Percentiles rank a stretch among this genome's conserved stretches.
phyloP scores from a whole-genome alignment of 2,888 invertebrate species.

The Tachina fera region DNA sequence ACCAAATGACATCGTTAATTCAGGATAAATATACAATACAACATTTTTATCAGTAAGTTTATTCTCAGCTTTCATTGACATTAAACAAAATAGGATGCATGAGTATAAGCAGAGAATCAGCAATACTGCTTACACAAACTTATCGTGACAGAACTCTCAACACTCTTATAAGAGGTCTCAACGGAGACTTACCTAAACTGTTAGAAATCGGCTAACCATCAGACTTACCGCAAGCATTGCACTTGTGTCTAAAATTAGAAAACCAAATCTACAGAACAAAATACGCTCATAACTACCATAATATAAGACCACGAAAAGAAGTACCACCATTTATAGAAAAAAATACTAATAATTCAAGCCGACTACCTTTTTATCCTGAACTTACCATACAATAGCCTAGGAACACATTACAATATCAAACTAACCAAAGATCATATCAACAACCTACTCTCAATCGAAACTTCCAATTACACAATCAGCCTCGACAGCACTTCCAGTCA shows the following conservation, averaged over 20 bases:
- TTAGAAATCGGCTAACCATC: neutral
- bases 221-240: no score
- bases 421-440: neutral
- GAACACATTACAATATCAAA: neutral
- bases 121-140: neutral
- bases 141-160: neutral
- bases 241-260: no score
- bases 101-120: neutral
- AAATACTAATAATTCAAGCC: no score
- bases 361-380: no score
- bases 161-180: slow-evolving; percentile 6
- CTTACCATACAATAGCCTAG: no score
- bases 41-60: neutral
- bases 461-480: neutral
- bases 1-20: no score
- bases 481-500: slow-evolving; percentile 2
- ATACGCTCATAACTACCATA: no score
- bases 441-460: neutral
- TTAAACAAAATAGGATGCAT: neutral
- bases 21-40: neutral
- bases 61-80: neutral
- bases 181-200: neutral
- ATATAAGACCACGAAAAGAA: no score
- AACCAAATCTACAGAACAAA: no score
- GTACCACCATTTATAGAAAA: no score